Conservation (phyloP, 2,797 vertebrate genomes). For the Ctenopoma multispine region DNA sequence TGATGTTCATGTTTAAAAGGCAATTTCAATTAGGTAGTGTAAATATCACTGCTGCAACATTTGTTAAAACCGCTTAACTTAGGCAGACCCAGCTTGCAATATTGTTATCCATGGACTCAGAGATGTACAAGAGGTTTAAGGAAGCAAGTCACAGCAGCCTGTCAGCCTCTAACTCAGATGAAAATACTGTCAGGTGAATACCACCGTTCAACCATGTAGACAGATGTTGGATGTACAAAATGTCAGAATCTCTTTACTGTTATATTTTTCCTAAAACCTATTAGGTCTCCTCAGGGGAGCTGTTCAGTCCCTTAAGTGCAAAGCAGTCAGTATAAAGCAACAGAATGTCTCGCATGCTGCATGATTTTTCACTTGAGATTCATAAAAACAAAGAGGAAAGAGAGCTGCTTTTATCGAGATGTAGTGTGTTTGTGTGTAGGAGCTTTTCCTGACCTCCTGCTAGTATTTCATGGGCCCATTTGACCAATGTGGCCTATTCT, state of each 20-base stretch:
- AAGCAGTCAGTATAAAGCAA: conserved; percentile 59
- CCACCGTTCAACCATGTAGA: conserved; percentile 70
- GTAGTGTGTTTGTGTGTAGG: conserved; percentile 13
- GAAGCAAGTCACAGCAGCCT: conserved; percentile 44
- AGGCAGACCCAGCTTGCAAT: neutral
- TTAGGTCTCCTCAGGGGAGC: conserved; percentile 69
- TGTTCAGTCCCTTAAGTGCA: conserved; percentile 60
- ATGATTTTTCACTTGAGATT: conserved; percentile 61
- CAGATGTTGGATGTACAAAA: conserved; percentile 77
- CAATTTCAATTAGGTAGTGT: conserved; percentile 61
- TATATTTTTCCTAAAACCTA: conserved; percentile 69
- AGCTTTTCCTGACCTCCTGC: conserved; percentile 64
- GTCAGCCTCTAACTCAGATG: conserved; percentile 59
- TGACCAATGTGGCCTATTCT: conserved; percentile 77
- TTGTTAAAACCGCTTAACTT: conserved; percentile 36
- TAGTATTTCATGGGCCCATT: conserved; percentile 77
- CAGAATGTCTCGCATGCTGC: conserved; percentile 46
- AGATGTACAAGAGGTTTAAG: conserved; percentile 6
- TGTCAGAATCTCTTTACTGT: conserved; percentile 72
- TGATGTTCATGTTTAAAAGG: conserved; percentile 69
- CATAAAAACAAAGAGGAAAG: conserved; percentile 49
- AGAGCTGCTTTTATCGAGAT: conserved; percentile 30
- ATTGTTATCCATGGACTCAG: neutral
- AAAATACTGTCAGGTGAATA: conserved; percentile 67
- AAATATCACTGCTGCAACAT: conserved; percentile 56